These are phyloP conservation scores for Synergus gifuensis DNA, from an alignment of 2,888 invertebrate genomes.

Conservation along the genomic window DNA sequence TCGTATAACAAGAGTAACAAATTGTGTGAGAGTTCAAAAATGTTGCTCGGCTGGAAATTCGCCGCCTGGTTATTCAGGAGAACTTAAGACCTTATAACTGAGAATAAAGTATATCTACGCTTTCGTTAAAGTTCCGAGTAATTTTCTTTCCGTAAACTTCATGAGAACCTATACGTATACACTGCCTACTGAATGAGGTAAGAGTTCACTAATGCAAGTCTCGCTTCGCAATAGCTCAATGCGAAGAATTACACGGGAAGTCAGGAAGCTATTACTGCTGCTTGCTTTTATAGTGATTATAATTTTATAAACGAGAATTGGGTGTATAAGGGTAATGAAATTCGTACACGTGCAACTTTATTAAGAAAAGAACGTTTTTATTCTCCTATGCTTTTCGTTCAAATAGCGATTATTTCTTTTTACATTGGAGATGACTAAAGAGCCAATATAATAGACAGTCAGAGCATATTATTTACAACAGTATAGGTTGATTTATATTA, in stretches of 20 bases:
- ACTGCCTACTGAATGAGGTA: not conserved
- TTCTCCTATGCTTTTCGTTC: slow-evolving; percentile 30
- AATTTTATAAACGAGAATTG: slow-evolving; percentile 40
- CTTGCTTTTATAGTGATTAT: slow-evolving; percentile 38
- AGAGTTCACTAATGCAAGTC: slow-evolving; percentile 30
- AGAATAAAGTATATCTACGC: slow-evolving; percentile 3
- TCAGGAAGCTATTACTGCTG: slow-evolving; percentile 39
- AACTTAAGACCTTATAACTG: slow-evolving; percentile 23
- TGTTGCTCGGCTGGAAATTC: slow-evolving; percentile 28
- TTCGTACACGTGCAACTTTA: slow-evolving; percentile 37
- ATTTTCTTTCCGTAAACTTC: slow-evolving; percentile 39
- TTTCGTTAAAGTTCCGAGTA: slow-evolving; percentile 38
- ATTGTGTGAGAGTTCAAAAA: slow-evolving; percentile 37
- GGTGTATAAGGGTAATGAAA: slow-evolving; percentile 31
- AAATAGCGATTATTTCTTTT: slow-evolving; percentile 38
- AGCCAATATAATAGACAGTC: slow-evolving; percentile 40
- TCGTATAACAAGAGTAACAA: slow-evolving; percentile 36
- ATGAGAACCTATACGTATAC: not conserved
- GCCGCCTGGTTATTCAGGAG: slow-evolving; percentile 34
- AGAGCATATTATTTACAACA: slow-evolving; percentile 37
- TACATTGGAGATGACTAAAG: slow-evolving; percentile 35
- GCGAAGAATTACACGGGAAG: slow-evolving; percentile 36
- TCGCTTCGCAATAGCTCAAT: slow-evolving; percentile 37
- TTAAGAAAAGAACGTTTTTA: slow-evolving; percentile 34
- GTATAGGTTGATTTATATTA: slow-evolving; percentile 30